phyloP scores from a whole-genome alignment of 2,113 vertebrate genomes.

The Talpa occidentalis region DNA sequence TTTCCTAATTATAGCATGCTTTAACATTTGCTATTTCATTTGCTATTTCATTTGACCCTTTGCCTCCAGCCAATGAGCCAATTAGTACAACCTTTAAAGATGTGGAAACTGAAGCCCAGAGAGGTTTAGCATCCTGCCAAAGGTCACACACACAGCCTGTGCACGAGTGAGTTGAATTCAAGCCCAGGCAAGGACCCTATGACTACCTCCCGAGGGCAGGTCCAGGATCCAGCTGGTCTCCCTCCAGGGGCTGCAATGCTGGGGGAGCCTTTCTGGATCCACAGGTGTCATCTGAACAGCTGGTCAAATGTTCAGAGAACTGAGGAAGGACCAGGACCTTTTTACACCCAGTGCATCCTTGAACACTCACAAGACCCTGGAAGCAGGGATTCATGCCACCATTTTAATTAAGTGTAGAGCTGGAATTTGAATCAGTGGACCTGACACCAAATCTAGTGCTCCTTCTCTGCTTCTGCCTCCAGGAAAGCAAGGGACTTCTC shows the following conservation, averaged over 20 bases:
- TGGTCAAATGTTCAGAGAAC: background rate
- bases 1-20: background rate
- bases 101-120: background rate
- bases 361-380: background rate
- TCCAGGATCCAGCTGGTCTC: background rate
- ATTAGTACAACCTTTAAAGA: background rate
- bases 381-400: background rate
- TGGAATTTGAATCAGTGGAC: background rate
- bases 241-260: background rate
- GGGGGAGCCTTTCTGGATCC: background rate
- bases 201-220: background rate
- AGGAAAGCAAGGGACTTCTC: background rate
- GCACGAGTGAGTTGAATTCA: background rate
- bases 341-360: background rate
- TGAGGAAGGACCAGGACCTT: background rate
- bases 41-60: background rate
- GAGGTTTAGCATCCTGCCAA: background rate
- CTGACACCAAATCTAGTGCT: background rate
- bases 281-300: background rate
- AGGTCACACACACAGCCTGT: background rate
- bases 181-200: rapidly evolving
- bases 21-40: background rate
- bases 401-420: background rate
- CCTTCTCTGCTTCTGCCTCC: background rate
- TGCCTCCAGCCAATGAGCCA: background rate